Percentiles rank a stretch among this genome's conserved stretches.
Evolutionary conservation across 2,113 vertebrate genomes (phyloP).

Genomic region (Pteronura brasiliensis): DNA sequence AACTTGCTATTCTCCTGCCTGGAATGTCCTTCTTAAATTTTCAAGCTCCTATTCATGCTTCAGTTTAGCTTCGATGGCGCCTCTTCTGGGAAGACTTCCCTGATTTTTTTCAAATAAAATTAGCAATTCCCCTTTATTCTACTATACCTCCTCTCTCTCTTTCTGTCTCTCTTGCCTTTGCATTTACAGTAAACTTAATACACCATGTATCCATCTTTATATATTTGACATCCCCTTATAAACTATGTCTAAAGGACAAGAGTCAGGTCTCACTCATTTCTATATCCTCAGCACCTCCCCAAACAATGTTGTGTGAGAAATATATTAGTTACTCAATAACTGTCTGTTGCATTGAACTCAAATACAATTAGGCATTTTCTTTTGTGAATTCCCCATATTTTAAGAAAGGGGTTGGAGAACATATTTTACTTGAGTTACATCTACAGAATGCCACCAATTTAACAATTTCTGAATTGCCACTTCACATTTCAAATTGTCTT

Average conservation of each 20-base stretch:
- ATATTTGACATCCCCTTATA: not conserved
- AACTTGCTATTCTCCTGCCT: not conserved
- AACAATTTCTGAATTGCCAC: not conserved
- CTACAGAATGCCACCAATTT: conserved; percentile 12
- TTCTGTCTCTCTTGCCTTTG: not conserved
- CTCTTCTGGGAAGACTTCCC: not conserved
- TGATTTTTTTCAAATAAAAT: conserved; percentile 15
- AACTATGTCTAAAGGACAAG: not conserved
- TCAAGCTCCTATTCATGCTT: not conserved
- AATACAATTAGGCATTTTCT: not conserved
- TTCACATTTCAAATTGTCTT: conserved; percentile 33
- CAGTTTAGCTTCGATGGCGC: not conserved
- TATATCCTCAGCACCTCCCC: not conserved
- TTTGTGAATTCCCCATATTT: not conserved
- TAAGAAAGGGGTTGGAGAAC: not conserved
- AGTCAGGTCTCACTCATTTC: not conserved
- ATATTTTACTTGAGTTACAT: conserved; percentile 19
- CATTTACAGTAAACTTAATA: not conserved
- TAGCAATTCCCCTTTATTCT: not conserved
- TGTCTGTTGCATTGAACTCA: not conserved
- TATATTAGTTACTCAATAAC: not conserved
- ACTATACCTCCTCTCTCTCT: not conserved
- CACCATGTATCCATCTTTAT: not conserved
- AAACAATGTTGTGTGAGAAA: not conserved
- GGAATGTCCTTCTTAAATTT: not conserved